Conservation (phyloP, 2,797 vertebrate genomes). For the Chaetophractus vellerosus region DNA sequence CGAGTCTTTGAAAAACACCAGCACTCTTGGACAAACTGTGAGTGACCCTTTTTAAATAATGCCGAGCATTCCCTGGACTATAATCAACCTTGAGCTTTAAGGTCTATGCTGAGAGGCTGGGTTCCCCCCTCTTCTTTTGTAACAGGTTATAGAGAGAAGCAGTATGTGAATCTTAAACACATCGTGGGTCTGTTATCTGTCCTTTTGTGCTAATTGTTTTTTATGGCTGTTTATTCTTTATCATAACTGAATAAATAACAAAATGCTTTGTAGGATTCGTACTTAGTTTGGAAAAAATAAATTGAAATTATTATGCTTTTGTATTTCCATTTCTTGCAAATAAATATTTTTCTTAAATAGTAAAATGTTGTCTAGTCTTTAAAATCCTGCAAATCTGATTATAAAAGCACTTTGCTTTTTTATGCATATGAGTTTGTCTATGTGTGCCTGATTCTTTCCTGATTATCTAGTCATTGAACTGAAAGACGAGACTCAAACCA, state of each 20-base stretch:
- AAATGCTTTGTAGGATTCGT: conserved; percentile 87
- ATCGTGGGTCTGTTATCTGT: conserved; percentile 62
- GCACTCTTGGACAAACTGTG: conserved; percentile 31
- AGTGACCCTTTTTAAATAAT: conserved; percentile 46
- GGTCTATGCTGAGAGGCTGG: not conserved
- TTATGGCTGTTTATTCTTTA: conserved; percentile 81
- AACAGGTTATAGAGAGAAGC: conserved; percentile 75
- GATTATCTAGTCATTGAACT: not conserved
- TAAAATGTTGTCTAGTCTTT: conserved; percentile 64
- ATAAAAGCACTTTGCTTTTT: conserved; percentile 13
- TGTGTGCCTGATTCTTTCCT: not conserved
- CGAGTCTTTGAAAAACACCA: conserved; percentile 37
- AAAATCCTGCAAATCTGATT: not conserved
- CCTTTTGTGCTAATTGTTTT: conserved; percentile 58
- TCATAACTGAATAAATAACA: conserved; percentile 78
- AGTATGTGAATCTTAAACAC: conserved; percentile 64
- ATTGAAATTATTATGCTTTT: conserved; percentile 88
- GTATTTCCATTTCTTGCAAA: conserved; percentile 90
- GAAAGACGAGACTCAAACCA: conserved; percentile 38
- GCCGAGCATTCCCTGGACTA: not conserved
- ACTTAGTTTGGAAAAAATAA: conserved; percentile 81
- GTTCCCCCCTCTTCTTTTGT: not conserved
- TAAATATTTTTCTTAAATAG: conserved; percentile 92
- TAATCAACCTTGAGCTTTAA: not conserved
- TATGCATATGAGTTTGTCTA: not conserved